Conservation (phyloP, 1,140 invertebrate species). For the Heterodera carotae region DNA sequence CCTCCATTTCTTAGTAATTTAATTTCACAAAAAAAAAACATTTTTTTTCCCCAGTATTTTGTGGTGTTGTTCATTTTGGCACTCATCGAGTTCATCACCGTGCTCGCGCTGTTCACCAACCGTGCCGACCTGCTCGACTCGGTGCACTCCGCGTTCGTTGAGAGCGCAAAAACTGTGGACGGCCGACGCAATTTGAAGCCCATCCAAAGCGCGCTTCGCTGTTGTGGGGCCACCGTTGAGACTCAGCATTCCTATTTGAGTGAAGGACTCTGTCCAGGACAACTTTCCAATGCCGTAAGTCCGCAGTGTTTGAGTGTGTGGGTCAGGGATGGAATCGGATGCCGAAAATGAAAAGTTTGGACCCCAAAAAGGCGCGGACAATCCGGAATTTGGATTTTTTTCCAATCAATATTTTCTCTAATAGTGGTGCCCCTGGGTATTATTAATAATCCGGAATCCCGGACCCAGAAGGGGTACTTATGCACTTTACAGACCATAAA, state of each 20-base stretch:
- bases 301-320: slow-evolving; percentile 3
- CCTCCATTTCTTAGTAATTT: too few species aligned
- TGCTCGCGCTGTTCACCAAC: slow-evolving; percentile 56
- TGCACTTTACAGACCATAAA: too few species aligned
- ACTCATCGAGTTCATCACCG: slow-evolving; percentile 53
- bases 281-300: slow-evolving; percentile 18
- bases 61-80: slow-evolving; percentile 58
- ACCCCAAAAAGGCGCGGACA: too few species aligned
- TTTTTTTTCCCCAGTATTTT: slow-evolving; percentile 56
- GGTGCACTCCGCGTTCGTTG: slow-evolving; percentile 45
- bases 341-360: too few species aligned
- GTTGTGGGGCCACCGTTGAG: slow-evolving; percentile 60
- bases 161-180: slow-evolving; percentile 42
- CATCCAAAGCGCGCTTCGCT: slow-evolving; percentile 54
- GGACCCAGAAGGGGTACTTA: too few species aligned
- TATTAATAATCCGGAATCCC: too few species aligned
- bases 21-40: slow-evolving; percentile 9
- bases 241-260: slow-evolving; percentile 42
- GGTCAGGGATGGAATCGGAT: too few species aligned
- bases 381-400: too few species aligned
- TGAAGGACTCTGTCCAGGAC: slow-evolving; percentile 46
- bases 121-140: slow-evolving; percentile 35
- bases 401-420: too few species aligned
- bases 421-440: too few species aligned
- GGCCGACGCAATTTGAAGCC: slow-evolving; percentile 58